A percentile compares a stretch with the other conserved stretches of the same genome.
Conservation (phyloP, 2,113 vertebrate species). For the Sphyrna mokarran region DNA sequence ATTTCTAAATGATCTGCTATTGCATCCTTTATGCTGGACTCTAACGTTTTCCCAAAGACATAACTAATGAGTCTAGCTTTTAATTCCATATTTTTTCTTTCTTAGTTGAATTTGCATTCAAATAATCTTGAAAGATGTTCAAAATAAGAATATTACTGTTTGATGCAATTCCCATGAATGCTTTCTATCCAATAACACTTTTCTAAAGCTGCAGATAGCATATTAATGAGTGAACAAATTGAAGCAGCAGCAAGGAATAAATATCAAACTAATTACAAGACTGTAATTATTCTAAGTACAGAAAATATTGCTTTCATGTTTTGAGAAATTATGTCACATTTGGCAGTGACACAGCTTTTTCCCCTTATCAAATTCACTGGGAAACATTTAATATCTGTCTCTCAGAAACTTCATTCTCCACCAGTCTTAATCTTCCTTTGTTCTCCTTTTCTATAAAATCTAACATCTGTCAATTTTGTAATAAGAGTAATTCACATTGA, state of each 20-base stretch:
- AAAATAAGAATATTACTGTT: background rate
- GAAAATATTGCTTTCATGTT: background rate
- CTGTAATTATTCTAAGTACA: background rate
- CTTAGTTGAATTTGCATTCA: no score
- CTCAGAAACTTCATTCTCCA: background rate
- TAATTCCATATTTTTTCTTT: no score
- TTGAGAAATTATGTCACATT: background rate
- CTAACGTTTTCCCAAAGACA: no score
- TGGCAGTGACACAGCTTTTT: background rate
- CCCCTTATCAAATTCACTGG: background rate
- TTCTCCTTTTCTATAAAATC: background rate
- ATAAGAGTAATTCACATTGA: background rate
- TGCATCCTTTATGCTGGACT: no score
- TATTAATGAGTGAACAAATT: background rate
- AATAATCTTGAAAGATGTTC: background rate
- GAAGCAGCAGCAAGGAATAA: background rate
- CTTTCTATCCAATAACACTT: background rate
- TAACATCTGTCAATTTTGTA: background rate
- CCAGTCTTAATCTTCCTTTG: background rate
- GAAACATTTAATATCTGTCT: background rate
- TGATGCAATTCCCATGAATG: background rate
- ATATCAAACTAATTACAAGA: background rate
- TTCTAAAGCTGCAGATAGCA: background rate
- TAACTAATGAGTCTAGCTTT: no score
- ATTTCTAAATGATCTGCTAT: no score